A percentile compares a stretch with the other conserved stretches of the same genome.
Conservation (phyloP, 2,888 invertebrate species). For the Pimpla rufipes region DNA sequence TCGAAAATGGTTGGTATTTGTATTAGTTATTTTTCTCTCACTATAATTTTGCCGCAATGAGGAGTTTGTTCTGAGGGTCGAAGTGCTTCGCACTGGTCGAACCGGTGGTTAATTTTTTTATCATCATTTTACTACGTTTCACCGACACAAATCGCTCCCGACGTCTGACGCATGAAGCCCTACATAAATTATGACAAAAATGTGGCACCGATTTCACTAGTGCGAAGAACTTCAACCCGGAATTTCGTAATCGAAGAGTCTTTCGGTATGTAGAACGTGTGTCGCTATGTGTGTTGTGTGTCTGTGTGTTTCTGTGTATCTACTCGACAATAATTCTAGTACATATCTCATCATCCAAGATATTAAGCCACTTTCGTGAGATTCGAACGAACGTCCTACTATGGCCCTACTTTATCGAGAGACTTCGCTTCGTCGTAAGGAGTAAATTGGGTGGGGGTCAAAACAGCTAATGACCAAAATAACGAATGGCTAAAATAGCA, state of each 20-base stretch:
- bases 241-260: constrained; percentile 48
- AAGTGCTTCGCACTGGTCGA: not conserved
- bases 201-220: not conserved
- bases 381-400: constrained; percentile 66
- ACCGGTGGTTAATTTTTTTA: too few relatives aligned
- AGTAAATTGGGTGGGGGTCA: too few relatives aligned
- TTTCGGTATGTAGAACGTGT: not conserved
- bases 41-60: constrained; percentile 41
- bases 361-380: constrained; percentile 73
- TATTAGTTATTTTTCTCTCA: constrained; percentile 42
- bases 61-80: constrained; percentile 61
- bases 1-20: constrained; percentile 73
- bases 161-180: too few relatives aligned
- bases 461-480: too few relatives aligned
- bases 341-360: constrained; percentile 55
- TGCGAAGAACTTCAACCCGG: constrained; percentile 17
- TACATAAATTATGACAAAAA: too few relatives aligned
- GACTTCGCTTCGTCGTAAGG: not conserved
- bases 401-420: constrained; percentile 20
- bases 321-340: constrained; percentile 41
- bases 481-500: too few relatives aligned
- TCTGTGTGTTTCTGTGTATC: constrained; percentile 39
- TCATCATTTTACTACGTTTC: too few relatives aligned
- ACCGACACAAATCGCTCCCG: too few relatives aligned
- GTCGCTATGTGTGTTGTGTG: constrained; percentile 15